Evolutionary conservation across 2,888 invertebrate genomes (phyloP).

Genomic region (Lordiphosa andalusiaca): DNA sequence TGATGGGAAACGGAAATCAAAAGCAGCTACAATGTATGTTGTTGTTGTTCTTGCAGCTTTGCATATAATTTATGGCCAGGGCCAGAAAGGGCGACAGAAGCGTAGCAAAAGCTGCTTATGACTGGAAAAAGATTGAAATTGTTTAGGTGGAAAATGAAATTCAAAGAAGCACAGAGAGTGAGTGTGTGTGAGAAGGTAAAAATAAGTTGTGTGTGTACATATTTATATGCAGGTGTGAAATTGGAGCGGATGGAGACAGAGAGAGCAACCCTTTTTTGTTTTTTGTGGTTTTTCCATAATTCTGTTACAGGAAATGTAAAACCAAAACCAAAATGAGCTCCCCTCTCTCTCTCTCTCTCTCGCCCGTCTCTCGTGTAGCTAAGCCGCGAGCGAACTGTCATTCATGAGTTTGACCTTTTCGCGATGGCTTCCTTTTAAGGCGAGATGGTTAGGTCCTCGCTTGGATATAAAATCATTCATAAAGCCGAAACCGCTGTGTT

Average conservation of each 20-base stretch:
- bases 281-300: conserved; percentile 48
- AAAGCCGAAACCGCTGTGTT: conserved; percentile 45
- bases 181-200: conserved; percentile 24
- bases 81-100: conserved; percentile 32
- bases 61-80: conserved; percentile 68
- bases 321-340: conserved; percentile 52
- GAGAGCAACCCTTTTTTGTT: conserved; percentile 49
- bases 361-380: conserved; percentile 1
- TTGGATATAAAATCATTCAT: conserved; percentile 65
- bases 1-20: conserved; percentile 78
- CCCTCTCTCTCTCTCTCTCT: not conserved
- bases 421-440: conserved; percentile 33
- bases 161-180: conserved; percentile 17
- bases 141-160: conserved; percentile 60
- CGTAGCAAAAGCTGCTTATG: conserved; percentile 65
- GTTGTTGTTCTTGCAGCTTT: conserved; percentile 56
- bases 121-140: conserved; percentile 56
- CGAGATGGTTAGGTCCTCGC: conserved; percentile 15
- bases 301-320: conserved; percentile 71
- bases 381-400: conserved; percentile 30
- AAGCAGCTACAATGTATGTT: conserved; percentile 66
- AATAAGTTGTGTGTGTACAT: conserved; percentile 53
- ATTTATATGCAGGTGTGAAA: conserved; percentile 54
- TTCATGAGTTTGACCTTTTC: conserved; percentile 66
- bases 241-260: conserved; percentile 39